phyloP scores from a whole-genome alignment of 2,113 vertebrate genomes.

The Pithys albifrons region DNA sequence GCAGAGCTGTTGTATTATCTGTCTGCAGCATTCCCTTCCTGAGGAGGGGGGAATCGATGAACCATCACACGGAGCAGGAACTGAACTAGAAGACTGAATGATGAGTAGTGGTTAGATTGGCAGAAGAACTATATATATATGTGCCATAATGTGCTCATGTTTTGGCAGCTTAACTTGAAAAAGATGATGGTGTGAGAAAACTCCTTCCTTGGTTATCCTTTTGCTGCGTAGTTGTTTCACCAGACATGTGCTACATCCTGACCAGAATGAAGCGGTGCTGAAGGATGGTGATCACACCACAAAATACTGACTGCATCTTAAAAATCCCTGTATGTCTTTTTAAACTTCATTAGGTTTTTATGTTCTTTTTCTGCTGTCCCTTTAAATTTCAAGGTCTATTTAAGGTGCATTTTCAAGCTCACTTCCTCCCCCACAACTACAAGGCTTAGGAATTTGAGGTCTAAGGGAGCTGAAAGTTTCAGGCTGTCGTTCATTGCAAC shows the following conservation, averaged over 20 bases:
- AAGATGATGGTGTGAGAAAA: background rate
- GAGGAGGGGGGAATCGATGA: background rate
- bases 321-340: background rate
- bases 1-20: background rate
- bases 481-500: background rate
- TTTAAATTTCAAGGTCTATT: background rate
- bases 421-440: background rate
- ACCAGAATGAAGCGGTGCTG: background rate
- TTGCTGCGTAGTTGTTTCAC: background rate
- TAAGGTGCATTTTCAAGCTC: background rate
- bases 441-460: background rate
- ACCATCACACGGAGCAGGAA: background rate
- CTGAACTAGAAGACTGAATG: background rate
- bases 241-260: fast-evolving
- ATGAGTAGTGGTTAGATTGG: background rate
- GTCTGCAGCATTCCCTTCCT: background rate
- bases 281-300: background rate
- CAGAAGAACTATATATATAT: background rate
- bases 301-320: background rate
- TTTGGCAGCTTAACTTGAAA: background rate
- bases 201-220: background rate
- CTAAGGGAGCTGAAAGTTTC: background rate
- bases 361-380: background rate
- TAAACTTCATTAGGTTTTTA: background rate
- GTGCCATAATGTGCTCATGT: fast-evolving